Percentiles rank a stretch among this genome's conserved stretches.
Conservation (phyloP, 2,888 invertebrate species). For the Coelopa pilipes region DNA sequence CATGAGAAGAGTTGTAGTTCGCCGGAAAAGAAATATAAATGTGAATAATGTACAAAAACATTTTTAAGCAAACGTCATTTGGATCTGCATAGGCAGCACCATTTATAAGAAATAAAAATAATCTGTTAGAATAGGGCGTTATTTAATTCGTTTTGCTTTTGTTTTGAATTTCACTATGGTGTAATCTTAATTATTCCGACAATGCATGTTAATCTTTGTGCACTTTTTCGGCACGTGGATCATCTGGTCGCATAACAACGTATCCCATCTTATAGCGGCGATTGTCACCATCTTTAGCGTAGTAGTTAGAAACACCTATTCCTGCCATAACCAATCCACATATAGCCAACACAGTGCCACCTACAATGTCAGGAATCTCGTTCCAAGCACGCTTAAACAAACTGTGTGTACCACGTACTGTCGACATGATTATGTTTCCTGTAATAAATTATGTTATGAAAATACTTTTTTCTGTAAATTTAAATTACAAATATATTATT, state of each 20-base stretch:
- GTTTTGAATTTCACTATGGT: not conserved
- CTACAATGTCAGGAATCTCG: conserved; percentile 79
- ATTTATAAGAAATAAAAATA: not conserved
- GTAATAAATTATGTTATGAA: not conserved
- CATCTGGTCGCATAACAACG: conserved; percentile 75
- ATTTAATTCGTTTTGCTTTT: not conserved
- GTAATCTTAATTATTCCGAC: not conserved
- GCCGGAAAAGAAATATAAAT: not conserved
- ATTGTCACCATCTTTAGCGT: conserved; percentile 74
- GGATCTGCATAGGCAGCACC: not conserved
- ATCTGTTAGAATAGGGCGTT: not conserved
- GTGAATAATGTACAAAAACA: not conserved
- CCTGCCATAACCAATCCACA: conserved; percentile 70
- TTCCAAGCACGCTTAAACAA: conserved; percentile 69
- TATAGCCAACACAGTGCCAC: conserved; percentile 71
- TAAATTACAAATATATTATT: conserved; percentile 1
- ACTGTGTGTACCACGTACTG: conserved; percentile 42
- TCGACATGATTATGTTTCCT: conserved; percentile 1
- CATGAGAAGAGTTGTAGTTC: not conserved
- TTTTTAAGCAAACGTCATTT: not conserved
- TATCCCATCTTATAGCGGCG: conserved; percentile 74
- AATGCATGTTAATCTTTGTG: conserved; percentile 67
- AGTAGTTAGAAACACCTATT: conserved; percentile 69
- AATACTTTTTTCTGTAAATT: not conserved
- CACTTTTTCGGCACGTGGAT: conserved; percentile 72